Evolutionary conservation across 1,140 invertebrate genomes (phyloP).

Genomic region (Bombus impatiens): DNA sequence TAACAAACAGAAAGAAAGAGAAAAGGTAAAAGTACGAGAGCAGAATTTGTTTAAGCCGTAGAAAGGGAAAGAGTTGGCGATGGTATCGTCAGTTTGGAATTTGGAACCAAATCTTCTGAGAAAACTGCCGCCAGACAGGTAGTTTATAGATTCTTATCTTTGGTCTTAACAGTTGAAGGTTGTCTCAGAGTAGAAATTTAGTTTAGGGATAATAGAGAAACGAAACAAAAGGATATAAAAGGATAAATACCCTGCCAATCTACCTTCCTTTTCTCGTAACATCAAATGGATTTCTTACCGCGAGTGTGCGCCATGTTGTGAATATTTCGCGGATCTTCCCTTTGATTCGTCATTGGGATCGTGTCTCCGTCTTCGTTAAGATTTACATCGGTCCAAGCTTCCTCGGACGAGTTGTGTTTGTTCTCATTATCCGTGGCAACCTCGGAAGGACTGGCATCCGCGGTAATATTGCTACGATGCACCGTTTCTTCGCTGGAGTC

Average conservation of each 20-base stretch:
- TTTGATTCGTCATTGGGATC: slow-evolving; percentile 82
- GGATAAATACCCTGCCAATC: not conserved
- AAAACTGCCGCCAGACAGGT: not conserved
- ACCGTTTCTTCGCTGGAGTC: slow-evolving; percentile 88
- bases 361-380: slow-evolving; percentile 91
- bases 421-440: slow-evolving; percentile 83
- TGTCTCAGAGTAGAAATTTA: not conserved
- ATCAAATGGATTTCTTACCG: slow-evolving; percentile 67
- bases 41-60: not conserved
- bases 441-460: slow-evolving; percentile 78
- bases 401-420: slow-evolving; percentile 87
- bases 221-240: not conserved
- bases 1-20: not conserved
- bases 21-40: not conserved
- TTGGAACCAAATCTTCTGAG: not conserved
- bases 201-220: not conserved
- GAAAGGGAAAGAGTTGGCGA: not conserved
- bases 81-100: not conserved
- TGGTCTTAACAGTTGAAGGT: not conserved
- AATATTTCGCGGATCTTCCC: slow-evolving; percentile 86
- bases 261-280: not conserved
- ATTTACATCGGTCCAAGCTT: slow-evolving; percentile 96
- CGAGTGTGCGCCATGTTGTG: slow-evolving; percentile 83
- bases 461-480: slow-evolving; percentile 78
- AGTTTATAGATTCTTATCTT: slow-evolving; percentile 18